phyloP scores from a whole-genome alignment of 2,888 invertebrate species.

The Lumbricus terrestris region DNA sequence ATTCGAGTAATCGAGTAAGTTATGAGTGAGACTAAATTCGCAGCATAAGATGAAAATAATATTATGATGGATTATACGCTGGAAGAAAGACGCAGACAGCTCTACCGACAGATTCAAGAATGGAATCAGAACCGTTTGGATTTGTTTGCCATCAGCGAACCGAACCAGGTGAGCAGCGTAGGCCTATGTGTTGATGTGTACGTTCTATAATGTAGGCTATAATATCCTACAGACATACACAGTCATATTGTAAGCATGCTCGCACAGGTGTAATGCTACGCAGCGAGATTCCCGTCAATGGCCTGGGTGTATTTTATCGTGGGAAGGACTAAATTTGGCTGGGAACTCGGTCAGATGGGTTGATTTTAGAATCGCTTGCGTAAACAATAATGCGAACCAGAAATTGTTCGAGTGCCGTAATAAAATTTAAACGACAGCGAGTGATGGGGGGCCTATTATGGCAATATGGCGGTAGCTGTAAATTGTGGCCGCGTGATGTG shows the following conservation, averaged over 20 bases:
- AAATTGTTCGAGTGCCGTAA: not conserved
- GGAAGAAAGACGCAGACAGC: constrained; percentile 49
- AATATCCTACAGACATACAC: no score
- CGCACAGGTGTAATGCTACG: not conserved
- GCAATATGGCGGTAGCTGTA: not conserved
- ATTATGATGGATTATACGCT: constrained; percentile 12
- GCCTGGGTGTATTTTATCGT: not conserved
- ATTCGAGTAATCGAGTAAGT: not conserved
- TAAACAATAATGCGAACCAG: not conserved
- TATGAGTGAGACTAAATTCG: not conserved
- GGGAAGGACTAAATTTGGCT: not conserved
- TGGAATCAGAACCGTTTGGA: constrained; percentile 99
- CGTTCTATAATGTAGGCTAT: not conserved
- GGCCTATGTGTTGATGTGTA: not conserved
- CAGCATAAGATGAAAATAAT: not conserved
- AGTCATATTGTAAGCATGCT: not conserved
- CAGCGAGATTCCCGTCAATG: not conserved
- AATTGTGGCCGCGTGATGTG: not conserved
- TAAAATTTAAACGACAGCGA: not conserved
- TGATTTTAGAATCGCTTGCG: not conserved
- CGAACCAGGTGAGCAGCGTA: constrained; percentile 78
- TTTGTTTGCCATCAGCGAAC: constrained; percentile 94
- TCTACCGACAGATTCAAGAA: constrained; percentile 74
- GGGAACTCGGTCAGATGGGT: not conserved
- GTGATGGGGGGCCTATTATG: not conserved